Evolutionary conservation across 1,140 invertebrate genomes (phyloP).

Genomic region (Zophobas atratus): DNA sequence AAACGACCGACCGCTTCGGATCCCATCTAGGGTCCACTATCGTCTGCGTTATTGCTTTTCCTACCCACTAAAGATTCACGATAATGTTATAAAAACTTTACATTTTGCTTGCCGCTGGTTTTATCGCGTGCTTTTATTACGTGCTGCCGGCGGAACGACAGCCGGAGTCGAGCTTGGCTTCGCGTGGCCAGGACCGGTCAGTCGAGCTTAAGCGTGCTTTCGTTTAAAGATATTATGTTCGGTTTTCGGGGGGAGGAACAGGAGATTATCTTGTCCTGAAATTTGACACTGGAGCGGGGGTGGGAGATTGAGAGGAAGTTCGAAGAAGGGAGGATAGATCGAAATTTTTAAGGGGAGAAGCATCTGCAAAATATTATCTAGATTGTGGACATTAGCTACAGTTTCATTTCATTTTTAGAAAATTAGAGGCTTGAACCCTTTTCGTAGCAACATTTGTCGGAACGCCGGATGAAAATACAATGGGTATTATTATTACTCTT

Average conservation of each 20-base stretch:
- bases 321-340: not conserved
- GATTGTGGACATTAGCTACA: no score
- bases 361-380: no score
- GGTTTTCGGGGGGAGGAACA: not conserved
- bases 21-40: conserved; percentile 42
- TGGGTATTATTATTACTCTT: no score
- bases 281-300: conserved; percentile 7
- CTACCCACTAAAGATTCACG: conserved; percentile 28
- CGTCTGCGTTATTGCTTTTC: conserved; percentile 33
- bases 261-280: conserved; percentile 25
- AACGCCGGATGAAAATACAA: no score
- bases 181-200: conserved; percentile 19
- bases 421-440: no score
- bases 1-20: conserved; percentile 43
- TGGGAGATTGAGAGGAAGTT: not conserved
- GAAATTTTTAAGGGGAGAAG: not conserved
- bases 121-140: conserved; percentile 37
- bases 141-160: not conserved
- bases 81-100: conserved; percentile 29
- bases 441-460: no score
- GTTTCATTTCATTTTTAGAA: no score
- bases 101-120: conserved; percentile 39
- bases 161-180: no score
- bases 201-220: conserved; percentile 20
- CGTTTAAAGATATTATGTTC: not conserved